Evolutionary conservation across 2,797 vertebrate genomes (phyloP), one percentile per base, ranked within the genome.

Genomic region (Poeciliopsis gracilis): DNA sequence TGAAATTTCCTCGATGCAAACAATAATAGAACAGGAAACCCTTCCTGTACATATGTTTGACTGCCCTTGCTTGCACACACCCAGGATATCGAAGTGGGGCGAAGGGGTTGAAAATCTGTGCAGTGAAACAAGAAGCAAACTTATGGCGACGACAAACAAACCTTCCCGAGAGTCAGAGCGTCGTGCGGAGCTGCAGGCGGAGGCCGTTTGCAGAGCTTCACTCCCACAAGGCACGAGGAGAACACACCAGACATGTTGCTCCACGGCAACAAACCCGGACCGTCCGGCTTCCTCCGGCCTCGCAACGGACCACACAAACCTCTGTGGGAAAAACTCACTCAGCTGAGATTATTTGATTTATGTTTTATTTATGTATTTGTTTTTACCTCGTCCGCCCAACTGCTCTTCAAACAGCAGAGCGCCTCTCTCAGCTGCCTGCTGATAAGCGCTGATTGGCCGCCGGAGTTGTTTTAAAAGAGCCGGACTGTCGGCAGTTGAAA

Each of bases 251-350:
- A 4, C 33, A 9, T 69, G 75, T 51, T 69, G 75, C 74, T 72
- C 1, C 5, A 77, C 73, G 71, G 38, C 59, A 87, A 88, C 87
- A 82, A 25, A 67, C 36, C 0, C 5, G 59, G 36, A 71, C 73
- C 53, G 72, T 61, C 46, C 45, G 47, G 53, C 74, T 77, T 78
- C 73, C 20, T 57, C 51, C 55, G 46, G 43, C 70, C 72, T 45
- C 43, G 38, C 66, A 69, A 69, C 51, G n/a, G 55, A 84, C 85
- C 71, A 72, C 80, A 81, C 72, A 66, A 78, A 25, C 38, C 66
- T 43, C 38, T 2, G 63, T 23, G 63, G 63, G 63, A 67, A 72
- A 47, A 47, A 55, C 33, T 73, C 30, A 0, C 30, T 38, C 30
- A 51, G 47, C 18, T 38, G 47, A 49, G 59, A 30, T 53, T 25